Evolutionary conservation across 1,140 invertebrate genomes (phyloP).

Genomic region (Maconellicoccus hirsutus): DNA sequence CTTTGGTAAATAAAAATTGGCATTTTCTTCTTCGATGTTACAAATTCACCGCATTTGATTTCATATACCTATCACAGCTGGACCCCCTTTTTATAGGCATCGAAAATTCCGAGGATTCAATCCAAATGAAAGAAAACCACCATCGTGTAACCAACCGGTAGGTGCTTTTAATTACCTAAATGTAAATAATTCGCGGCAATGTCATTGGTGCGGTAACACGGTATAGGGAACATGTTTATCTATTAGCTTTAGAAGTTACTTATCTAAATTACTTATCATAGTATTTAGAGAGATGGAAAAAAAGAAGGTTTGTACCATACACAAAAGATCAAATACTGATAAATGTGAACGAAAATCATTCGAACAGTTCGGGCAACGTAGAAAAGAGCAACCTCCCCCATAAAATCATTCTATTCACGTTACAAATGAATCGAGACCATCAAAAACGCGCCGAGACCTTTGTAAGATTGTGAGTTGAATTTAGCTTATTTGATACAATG

Average conservation of each 20-base stretch:
- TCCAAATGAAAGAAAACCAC: no score
- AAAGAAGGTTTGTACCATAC: background rate
- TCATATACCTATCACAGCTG: no score
- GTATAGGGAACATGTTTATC: background rate
- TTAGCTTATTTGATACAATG: constrained; percentile 9
- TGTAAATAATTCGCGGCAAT: background rate
- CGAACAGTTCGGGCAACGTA: background rate
- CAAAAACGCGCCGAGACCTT: background rate
- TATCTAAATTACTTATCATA: constrained; percentile 17
- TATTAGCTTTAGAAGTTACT: constrained; percentile 16
- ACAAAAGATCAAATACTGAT: constrained; percentile 22
- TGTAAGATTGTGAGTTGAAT: background rate
- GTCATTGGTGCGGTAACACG: no score
- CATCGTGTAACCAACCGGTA: no score
- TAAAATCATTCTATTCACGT: background rate
- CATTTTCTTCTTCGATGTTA: no score
- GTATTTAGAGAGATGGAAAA: background rate
- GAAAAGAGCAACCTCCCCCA: constrained; percentile 15
- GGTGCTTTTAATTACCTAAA: background rate
- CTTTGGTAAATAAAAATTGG: no score
- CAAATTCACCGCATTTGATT: no score
- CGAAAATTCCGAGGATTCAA: no score
- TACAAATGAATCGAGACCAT: constrained; percentile 8
- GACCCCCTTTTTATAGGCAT: no score
- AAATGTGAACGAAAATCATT: constrained; percentile 19